Base-by-base conservation (phyloP, 2,888 invertebrate species). In the Germaria angustata region DNA sequence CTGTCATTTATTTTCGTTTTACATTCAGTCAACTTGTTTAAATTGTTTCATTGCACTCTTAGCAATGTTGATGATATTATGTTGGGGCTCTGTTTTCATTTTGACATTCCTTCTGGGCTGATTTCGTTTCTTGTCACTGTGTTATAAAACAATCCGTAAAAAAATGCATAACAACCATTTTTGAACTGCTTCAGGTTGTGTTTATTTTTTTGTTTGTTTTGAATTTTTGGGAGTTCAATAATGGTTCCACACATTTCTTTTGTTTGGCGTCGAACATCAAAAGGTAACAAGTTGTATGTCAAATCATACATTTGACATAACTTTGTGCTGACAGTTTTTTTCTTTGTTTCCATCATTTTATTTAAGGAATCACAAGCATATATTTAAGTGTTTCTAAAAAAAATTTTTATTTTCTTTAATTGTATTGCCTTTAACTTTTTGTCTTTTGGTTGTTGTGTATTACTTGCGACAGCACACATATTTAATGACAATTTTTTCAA, bases 21-120 rank as follows among this genome's bases (percentile, higher is more conserved):
- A 78, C 73, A 78, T 78, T 73, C 78, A 63, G 78, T 73, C 81
- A 82, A 77, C 73, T 78, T 82, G 78, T 75, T 82, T 69, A 82
- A 72, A 78, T 82, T 73, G 81, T 78, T 77, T 81, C 72, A 61
- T 77, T 77, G 81, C 81, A 80, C 80, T 73, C 68, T 75, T 69
- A 69, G 69, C 75, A 72, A 81, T 81, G 59, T 81, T 77, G 72
- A 81, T 72, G 77, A 72, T 53, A 61, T 66, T 63, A 55, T n/a
- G 55, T 53, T 68, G 41, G 20, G 11, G 15, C 28, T 36, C 20
- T 53, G 20, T 63, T 59, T 72, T 46, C 32, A 68, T 61, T 39
- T 51, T 39, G 44, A 46, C 77, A 69, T 69, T 77, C 55, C 49
- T 79, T 63, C 4, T 20, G 9, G 9, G 44, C 20, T 46, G 46